phyloP scores from a whole-genome alignment of 1,140 invertebrate genomes.

The Papilio helenus region DNA sequence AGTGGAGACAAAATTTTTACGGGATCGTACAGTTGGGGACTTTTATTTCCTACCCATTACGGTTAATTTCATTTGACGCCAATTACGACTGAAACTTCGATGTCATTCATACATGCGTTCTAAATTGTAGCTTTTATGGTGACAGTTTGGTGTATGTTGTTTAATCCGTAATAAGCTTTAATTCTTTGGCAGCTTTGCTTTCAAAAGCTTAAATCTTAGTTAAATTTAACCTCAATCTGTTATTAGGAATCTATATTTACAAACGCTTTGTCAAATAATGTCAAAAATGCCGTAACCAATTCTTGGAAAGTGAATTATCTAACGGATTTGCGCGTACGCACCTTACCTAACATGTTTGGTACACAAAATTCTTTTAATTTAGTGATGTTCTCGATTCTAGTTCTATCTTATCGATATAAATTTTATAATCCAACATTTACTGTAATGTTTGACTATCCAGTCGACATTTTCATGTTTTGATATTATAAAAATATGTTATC shows the following conservation, averaged over 20 bases:
- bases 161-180: not conserved
- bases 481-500: too few species aligned
- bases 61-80: too few species aligned
- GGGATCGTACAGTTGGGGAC: too few species aligned
- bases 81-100: too few species aligned
- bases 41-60: too few species aligned
- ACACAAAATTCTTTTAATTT: constrained; percentile 28
- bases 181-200: not conserved
- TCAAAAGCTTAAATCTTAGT: not conserved
- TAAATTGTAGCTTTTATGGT: too few species aligned
- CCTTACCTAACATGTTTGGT: constrained; percentile 34
- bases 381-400: not conserved
- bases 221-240: not conserved
- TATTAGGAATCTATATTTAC: constrained; percentile 8
- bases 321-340: constrained; percentile 22
- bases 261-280: constrained; percentile 11
- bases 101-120: too few species aligned
- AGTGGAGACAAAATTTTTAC: not conserved
- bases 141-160: too few species aligned
- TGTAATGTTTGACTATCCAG: not conserved
- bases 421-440: not conserved
- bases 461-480: too few species aligned
- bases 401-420: not conserved
- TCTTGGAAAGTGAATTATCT: constrained; percentile 38
- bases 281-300: constrained; percentile 24